These are phyloP conservation scores for Cheilosia grossa DNA, from an alignment of 2,888 invertebrate genomes.

Conservation along the genomic window DNA sequence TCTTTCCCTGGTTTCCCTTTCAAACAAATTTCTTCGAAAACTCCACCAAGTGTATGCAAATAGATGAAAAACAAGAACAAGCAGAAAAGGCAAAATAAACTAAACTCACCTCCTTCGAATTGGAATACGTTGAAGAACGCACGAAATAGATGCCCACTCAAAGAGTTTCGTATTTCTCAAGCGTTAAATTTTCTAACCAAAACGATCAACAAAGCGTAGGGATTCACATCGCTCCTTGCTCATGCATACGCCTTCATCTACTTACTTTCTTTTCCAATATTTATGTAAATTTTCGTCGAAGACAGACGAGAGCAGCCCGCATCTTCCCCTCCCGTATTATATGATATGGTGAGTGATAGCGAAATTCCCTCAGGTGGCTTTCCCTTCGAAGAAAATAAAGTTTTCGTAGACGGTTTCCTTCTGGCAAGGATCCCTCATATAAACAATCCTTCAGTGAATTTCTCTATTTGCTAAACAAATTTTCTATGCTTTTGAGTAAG, in stretches of 20 bases:
- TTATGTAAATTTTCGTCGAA: conserved; percentile 64
- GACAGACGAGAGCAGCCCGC: conserved; percentile 12
- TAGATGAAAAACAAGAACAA: conserved; percentile 38
- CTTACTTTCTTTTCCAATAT: conserved; percentile 69
- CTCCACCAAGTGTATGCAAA: conserved; percentile 59
- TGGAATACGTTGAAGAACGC: conserved; percentile 15
- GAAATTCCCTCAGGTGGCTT: conserved; percentile 37
- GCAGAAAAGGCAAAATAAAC: conserved; percentile 54
- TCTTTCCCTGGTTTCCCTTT: background rate
- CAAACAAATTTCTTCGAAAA: conserved; percentile 51
- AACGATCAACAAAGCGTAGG: conserved; percentile 48
- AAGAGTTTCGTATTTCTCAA: conserved; percentile 62
- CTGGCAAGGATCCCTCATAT: conserved; percentile 24
- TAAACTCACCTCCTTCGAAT: conserved; percentile 32
- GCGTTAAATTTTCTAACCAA: conserved; percentile 60
- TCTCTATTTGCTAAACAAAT: conserved; percentile 53
- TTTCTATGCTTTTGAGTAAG: conserved; percentile 11
- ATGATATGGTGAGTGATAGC: conserved; percentile 23
- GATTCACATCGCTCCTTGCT: conserved; percentile 3
- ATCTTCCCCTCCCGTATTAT: conserved; percentile 11
- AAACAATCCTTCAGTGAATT: conserved; percentile 51
- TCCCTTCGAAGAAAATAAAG: conserved; percentile 5
- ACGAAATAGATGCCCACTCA: conserved; percentile 32
- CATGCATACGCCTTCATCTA: background rate
- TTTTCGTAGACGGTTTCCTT: conserved; percentile 1